Evolutionary conservation across 1,140 invertebrate species (phyloP).

Genomic region (Pinna nobilis): DNA sequence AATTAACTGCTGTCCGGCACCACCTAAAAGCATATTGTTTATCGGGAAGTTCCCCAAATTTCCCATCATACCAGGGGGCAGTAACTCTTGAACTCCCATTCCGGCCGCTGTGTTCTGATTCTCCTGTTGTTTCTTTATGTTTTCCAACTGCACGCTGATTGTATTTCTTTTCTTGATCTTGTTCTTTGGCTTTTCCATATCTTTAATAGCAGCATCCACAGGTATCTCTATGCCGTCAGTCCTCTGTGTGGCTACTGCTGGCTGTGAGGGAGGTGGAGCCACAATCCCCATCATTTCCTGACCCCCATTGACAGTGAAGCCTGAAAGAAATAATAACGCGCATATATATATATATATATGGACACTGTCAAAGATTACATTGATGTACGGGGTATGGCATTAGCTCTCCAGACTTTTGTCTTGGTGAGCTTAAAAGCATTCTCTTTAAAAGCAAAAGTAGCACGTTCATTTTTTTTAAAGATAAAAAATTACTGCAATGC

Average conservation of each 20-base stretch:
- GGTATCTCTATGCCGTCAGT: neutral
- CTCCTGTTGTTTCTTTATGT: constrained; percentile 51
- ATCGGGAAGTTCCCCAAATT: constrained; percentile 40
- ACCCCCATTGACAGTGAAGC: neutral
- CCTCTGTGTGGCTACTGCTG: constrained; percentile 3
- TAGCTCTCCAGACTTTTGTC: too few relatives aligned
- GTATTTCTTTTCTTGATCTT: constrained; percentile 58
- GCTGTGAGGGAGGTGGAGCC: constrained; percentile 1
- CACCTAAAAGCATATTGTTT: constrained; percentile 29
- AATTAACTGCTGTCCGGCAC: constrained; percentile 29
- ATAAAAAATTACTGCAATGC: too few relatives aligned
- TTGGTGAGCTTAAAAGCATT: neutral
- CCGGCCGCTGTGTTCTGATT: constrained; percentile 32
- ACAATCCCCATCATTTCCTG: neutral
- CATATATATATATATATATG: neutral
- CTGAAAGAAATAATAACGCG: neutral
- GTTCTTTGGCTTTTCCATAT: constrained; percentile 39
- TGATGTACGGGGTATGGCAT: too few relatives aligned
- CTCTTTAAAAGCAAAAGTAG: neutral
- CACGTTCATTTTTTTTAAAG: too few relatives aligned
- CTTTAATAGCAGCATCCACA: constrained; percentile 18
- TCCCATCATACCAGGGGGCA: constrained; percentile 43
- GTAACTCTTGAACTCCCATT: constrained; percentile 29
- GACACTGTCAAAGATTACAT: neutral
- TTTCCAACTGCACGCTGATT: constrained; percentile 56